Conservation (phyloP, 2,888 invertebrate species). For the Schizaphis graminum region DNA sequence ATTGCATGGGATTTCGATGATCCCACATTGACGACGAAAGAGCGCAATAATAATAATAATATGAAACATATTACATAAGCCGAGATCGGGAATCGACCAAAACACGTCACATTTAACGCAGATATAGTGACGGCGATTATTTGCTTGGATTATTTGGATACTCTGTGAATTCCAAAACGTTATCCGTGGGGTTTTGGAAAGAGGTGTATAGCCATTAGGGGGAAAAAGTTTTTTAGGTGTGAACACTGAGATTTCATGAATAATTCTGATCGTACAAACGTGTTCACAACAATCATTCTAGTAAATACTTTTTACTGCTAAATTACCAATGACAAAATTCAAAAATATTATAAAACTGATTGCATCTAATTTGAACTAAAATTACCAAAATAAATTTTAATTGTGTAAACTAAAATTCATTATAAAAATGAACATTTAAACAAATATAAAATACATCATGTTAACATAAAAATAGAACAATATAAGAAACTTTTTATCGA, state of each 20-base stretch:
- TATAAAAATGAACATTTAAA: background rate
- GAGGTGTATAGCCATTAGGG: background rate
- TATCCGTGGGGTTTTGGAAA: background rate
- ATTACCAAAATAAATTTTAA: background rate
- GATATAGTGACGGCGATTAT: constrained; percentile 56
- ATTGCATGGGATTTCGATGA: constrained; percentile 60
- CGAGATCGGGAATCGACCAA: constrained; percentile 36
- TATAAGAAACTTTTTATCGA: background rate
- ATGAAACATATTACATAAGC: constrained; percentile 44
- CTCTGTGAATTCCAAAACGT: constrained; percentile 37
- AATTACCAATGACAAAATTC: background rate
- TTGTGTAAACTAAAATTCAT: background rate
- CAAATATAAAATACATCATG: background rate
- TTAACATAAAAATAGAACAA: background rate
- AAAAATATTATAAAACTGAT: background rate
- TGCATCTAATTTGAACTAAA: background rate
- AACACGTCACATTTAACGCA: constrained; percentile 52
- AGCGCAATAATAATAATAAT: constrained; percentile 42
- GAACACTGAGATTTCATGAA: constrained; percentile 11
- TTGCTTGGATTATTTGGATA: constrained; percentile 48
- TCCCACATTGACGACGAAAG: constrained; percentile 38
- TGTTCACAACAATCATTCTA: background rate
- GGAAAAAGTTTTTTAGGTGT: constrained; percentile 6
- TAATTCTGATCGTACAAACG: constrained; percentile 26
- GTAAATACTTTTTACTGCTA: background rate